A percentile compares a stretch with the other conserved stretches of the same genome.
Evolutionary conservation across 1,140 invertebrate genomes (phyloP).

Genomic region (Zophobas morio): DNA sequence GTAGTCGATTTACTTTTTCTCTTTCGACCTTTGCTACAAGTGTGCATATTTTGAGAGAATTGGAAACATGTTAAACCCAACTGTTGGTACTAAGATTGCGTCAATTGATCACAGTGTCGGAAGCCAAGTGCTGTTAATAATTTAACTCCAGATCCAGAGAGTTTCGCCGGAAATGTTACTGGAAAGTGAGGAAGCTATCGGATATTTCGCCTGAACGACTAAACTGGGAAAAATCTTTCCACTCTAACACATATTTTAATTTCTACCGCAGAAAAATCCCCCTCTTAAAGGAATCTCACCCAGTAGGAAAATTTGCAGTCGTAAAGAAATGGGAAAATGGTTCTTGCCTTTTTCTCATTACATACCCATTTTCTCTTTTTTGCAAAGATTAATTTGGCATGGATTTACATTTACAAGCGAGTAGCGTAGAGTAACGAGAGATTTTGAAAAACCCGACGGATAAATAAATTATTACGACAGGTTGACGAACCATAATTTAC

Average conservation of each 20-base stretch:
- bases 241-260: conserved; percentile 8
- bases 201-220: conserved; percentile 21
- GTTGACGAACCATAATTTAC: no score
- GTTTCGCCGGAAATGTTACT: conserved; percentile 42
- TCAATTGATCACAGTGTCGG: conserved; percentile 51
- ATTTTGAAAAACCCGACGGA: no score
- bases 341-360: no score
- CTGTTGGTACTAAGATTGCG: conserved; percentile 48
- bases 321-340: no score
- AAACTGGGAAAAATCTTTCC: neutral
- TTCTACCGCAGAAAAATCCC: conserved; percentile 4
- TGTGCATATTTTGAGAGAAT: conserved; percentile 35
- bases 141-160: conserved; percentile 35
- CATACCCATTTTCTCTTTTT: no score
- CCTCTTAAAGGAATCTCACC: neutral
- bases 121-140: conserved; percentile 50
- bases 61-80: conserved; percentile 43
- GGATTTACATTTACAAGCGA: no score
- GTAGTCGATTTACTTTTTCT: neutral
- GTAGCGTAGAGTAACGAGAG: no score
- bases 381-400: no score
- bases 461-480: no score
- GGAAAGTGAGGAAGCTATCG: conserved; percentile 40
- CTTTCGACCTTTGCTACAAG: neutral
- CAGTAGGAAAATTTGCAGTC: no score